A percentile compares a stretch with the other conserved stretches of the same genome.
Conservation (phyloP, 2,797 vertebrate genomes). For the Selene dorsalis region DNA sequence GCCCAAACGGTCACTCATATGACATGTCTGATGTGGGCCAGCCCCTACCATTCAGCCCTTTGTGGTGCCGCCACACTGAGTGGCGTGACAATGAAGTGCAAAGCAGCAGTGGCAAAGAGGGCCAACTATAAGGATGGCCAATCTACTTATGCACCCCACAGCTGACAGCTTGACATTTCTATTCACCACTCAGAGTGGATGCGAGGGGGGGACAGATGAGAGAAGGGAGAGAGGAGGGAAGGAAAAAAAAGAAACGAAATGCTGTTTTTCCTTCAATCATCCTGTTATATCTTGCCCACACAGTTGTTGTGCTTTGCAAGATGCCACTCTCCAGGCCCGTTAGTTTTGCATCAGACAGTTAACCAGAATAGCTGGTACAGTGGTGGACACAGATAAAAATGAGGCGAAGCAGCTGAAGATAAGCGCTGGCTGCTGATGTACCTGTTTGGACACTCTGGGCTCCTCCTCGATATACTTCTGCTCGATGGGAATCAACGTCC, state of each 20-base stretch:
- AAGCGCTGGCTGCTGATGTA: constrained; percentile 75
- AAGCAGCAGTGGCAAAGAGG: constrained; percentile 85
- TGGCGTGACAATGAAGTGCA: constrained; percentile 87
- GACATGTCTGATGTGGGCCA: constrained; percentile 86
- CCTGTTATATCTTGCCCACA: constrained; percentile 77
- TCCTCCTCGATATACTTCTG: constrained; percentile 99
- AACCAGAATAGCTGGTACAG: constrained; percentile 36
- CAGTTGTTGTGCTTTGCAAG: constrained; percentile 75
- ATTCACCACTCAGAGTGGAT: constrained; percentile 84
- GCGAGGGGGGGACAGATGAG: constrained; percentile 62
- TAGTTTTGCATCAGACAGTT: constrained; percentile 64
- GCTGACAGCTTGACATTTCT: constrained; percentile 90
- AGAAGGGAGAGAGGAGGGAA: constrained; percentile 64
- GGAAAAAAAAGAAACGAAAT: constrained; percentile 64
- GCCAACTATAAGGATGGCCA: constrained; percentile 86
- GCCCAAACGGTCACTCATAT: constrained; percentile 84
- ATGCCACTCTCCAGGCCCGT: constrained; percentile 70
- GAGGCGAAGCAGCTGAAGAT: constrained; percentile 34
- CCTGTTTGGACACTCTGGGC: constrained; percentile 98
- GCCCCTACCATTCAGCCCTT: constrained; percentile 86
- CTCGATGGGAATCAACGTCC: constrained; percentile 95
- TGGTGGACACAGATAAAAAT: constrained; percentile 56
- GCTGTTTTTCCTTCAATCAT: constrained; percentile 81
- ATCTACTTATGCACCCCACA: constrained; percentile 87
- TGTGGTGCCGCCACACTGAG: constrained; percentile 86